Percentiles rank a stretch among this genome's conserved stretches.
Conservation (phyloP, 2,797 vertebrate species). For the Semaprochilodus insignis region DNA sequence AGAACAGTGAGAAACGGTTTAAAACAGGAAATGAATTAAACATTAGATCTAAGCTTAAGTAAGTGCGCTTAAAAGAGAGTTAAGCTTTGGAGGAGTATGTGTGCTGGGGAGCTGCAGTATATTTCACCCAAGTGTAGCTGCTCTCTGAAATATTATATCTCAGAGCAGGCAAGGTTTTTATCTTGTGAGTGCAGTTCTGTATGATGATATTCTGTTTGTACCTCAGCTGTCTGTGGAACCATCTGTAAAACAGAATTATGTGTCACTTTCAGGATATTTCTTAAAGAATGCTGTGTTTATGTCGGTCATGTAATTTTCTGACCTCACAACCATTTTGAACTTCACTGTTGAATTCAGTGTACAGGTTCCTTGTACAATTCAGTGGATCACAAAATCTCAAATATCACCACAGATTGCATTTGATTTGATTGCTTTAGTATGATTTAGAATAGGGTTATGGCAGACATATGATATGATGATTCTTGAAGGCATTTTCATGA, state of each 20-base stretch:
- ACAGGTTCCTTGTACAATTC: background rate
- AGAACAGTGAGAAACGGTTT: conserved; percentile 60
- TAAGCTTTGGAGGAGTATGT: conserved; percentile 32
- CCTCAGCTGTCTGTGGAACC: background rate
- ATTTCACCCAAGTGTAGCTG: background rate
- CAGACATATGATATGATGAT: too few relatives aligned
- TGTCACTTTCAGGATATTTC: conserved; percentile 22
- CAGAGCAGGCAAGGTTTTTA: background rate
- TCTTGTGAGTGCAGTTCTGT: background rate
- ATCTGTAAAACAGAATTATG: conserved; percentile 1
- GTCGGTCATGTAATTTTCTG: background rate
- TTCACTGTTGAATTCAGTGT: background rate
- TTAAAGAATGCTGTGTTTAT: conserved; percentile 30
- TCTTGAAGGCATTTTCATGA: too few relatives aligned
- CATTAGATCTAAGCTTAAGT: conserved; percentile 60
- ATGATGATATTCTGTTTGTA: background rate
- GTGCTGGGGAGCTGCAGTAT: background rate
- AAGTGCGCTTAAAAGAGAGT: conserved; percentile 53
- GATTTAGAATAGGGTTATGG: too few relatives aligned
- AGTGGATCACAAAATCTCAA: background rate
- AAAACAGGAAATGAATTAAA: conserved; percentile 65
- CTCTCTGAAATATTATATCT: conserved; percentile 6
- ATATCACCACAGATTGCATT: background rate
- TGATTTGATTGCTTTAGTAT: background rate
- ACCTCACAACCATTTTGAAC: background rate